Base-by-base conservation (phyloP, 2,888 invertebrate species). In the Phaonia tiefii region DNA sequence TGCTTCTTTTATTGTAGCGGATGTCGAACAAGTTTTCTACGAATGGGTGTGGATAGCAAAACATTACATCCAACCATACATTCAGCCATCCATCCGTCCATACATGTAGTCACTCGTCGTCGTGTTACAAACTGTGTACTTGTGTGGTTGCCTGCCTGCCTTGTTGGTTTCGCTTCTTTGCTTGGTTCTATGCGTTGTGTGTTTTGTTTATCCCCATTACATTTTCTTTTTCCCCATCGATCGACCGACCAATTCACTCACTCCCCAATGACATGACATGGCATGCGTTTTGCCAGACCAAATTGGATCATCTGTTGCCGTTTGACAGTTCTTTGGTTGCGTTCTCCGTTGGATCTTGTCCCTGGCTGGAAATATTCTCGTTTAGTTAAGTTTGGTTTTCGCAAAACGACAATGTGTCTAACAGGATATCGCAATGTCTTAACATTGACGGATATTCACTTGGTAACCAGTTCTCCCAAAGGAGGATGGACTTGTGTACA, bases 21-120 rank as follows among this genome's bases (percentile, higher is more conserved):
- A 85, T 84, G 84, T 83, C 83, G 84, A 84, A 86, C 86, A 84
- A 86, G 86, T 86, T 86, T 86, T 86, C 84, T 85, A 85, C 86
- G 84, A 85, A 85, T 86, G 85, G 85, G 85, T 85, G 84, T 84
- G 84, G 76, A 82, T 83, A 79, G 78, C 74, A 77, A 20, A 69
- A 2, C 44, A 15, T 42, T 25, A 69, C 51, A 31, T 37, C 58
- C 39, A 39, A 8, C 25, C 20, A 65, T 13, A 69, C 13, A 20
- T 0, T 49, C 49, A 25, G 5, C 7, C 67, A 25, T 1, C 1
- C 49, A 26, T 31, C 22, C 49, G n/a, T 15, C n/a, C 66, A 46
- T 17, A 46, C 46, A 39, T 39, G 31, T 31, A 3, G 31, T 31
- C 31, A 31, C 31, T 8, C 31, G 31, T 31, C 31, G 31, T 31